Evolutionary conservation across 2,113 vertebrate species (phyloP).

Genomic region (Hymenochirus boettgeri): DNA sequence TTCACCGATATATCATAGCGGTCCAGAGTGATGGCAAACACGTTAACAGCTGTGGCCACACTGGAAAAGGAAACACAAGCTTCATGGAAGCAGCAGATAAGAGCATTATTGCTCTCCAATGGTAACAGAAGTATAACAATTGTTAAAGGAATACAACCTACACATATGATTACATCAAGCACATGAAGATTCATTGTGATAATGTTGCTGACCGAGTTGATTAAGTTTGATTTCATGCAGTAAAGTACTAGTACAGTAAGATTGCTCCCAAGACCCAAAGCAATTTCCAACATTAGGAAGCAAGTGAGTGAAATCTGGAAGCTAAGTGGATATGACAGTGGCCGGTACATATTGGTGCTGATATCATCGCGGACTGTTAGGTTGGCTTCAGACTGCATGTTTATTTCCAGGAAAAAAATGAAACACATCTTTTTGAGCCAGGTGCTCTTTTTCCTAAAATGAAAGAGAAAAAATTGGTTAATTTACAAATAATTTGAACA

Average conservation of each 20-base stretch:
- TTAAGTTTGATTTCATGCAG: slow-evolving; percentile 98
- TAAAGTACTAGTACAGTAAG: slow-evolving; percentile 96
- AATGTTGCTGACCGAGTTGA: slow-evolving; percentile 97
- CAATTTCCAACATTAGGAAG: slow-evolving; percentile 95
- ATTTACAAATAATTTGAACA: no score
- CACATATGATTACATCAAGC: slow-evolving; percentile 91
- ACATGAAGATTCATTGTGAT: slow-evolving; percentile 98
- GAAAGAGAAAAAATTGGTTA: slow-evolving; percentile 48
- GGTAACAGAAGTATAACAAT: slow-evolving; percentile 91
- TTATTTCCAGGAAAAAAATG: slow-evolving; percentile 78
- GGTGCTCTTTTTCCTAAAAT: slow-evolving; percentile 64
- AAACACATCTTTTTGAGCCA: slow-evolving; percentile 91
- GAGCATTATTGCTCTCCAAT: slow-evolving; percentile 82
- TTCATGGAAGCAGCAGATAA: slow-evolving; percentile 97
- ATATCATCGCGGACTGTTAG: slow-evolving; percentile 90
- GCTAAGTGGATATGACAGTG: slow-evolving; percentile 83
- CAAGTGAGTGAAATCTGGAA: slow-evolving; percentile 94
- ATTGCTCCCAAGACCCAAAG: slow-evolving; percentile 95
- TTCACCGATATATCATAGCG: slow-evolving; percentile 97
- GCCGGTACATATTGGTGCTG: slow-evolving; percentile 79
- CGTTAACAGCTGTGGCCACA: slow-evolving; percentile 93
- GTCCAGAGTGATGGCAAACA: slow-evolving; percentile 94
- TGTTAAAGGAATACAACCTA: slow-evolving; percentile 95
- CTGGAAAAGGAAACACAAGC: slow-evolving; percentile 97
- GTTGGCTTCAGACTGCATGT: slow-evolving; percentile 90